phyloP scores from a whole-genome alignment of 2,888 invertebrate genomes.

The Heliconius aoede region DNA sequence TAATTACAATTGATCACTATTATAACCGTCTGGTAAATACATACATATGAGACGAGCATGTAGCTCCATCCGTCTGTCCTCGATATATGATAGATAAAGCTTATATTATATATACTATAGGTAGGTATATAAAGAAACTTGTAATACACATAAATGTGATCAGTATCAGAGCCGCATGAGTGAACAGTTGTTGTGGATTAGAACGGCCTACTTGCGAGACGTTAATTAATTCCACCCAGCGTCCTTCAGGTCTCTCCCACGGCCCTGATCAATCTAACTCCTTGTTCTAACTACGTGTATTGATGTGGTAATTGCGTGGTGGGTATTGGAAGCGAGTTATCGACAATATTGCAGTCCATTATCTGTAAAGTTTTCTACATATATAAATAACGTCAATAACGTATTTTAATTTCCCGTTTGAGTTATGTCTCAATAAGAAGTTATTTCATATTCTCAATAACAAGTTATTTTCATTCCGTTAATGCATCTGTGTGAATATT shows the following conservation, averaged over 20 bases:
- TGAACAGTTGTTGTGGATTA: slow-evolving; percentile 48
- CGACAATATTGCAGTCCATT: too few species aligned
- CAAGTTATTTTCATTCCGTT: slow-evolving; percentile 40
- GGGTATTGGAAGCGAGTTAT: not conserved
- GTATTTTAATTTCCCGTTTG: too few species aligned
- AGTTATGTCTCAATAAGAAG: too few species aligned
- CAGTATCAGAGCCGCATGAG: slow-evolving; percentile 44
- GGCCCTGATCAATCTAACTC: slow-evolving; percentile 42
- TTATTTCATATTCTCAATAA: too few species aligned
- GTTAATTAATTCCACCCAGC: slow-evolving; percentile 52
- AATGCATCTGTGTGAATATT: slow-evolving; percentile 26
- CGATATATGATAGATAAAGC: too few species aligned
- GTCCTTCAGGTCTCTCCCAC: slow-evolving; percentile 51
- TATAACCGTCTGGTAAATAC: too few species aligned
- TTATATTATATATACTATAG: too few species aligned
- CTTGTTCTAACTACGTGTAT: slow-evolving; percentile 36
- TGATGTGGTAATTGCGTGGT: slow-evolving; percentile 23
- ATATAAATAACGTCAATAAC: too few species aligned
- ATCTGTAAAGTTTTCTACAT: too few species aligned
- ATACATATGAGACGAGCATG: too few species aligned
- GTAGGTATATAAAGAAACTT: not conserved
- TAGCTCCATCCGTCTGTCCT: too few species aligned
- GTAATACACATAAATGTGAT: slow-evolving; percentile 34
- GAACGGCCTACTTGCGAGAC: slow-evolving; percentile 50
- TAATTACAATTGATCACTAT: too few species aligned